Evolutionary conservation across 2,888 invertebrate genomes (phyloP).

Genomic region (Cephus pygmeus): DNA sequence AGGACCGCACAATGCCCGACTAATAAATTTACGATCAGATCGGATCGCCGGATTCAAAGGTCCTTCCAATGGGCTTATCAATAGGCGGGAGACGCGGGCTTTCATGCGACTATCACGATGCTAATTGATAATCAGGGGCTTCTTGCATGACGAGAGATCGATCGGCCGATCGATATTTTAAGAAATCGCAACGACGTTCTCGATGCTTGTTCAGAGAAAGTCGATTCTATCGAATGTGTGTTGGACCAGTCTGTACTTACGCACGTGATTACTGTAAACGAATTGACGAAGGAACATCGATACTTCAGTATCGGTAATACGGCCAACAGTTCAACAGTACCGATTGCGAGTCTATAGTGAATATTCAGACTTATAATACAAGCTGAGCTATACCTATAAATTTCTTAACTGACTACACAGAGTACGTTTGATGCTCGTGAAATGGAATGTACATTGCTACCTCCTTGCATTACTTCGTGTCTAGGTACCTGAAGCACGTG

Average conservation of each 20-base stretch:
- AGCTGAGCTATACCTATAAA: background rate
- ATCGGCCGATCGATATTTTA: background rate
- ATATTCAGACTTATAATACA: background rate
- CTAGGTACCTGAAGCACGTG: background rate
- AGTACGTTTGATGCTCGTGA: background rate
- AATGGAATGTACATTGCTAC: background rate
- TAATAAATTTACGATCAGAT: conserved; percentile 40
- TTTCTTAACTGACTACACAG: background rate
- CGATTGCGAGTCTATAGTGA: background rate
- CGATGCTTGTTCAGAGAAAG: background rate
- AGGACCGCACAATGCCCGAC: conserved; percentile 36
- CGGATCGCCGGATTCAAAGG: background rate
- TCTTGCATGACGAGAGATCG: background rate
- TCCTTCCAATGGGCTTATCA: background rate
- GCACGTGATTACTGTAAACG: background rate
- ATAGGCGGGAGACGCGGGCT: background rate
- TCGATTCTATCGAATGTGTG: background rate
- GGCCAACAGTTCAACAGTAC: background rate
- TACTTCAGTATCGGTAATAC: background rate
- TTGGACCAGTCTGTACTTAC: background rate
- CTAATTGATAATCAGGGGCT: background rate
- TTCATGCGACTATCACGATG: background rate
- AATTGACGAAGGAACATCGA: background rate
- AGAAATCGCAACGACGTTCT: background rate
- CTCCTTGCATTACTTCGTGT: background rate